Percentiles rank a stretch among this genome's conserved stretches.
phyloP scores from a whole-genome alignment of 2,113 vertebrate species.

The Buteo buteo region DNA sequence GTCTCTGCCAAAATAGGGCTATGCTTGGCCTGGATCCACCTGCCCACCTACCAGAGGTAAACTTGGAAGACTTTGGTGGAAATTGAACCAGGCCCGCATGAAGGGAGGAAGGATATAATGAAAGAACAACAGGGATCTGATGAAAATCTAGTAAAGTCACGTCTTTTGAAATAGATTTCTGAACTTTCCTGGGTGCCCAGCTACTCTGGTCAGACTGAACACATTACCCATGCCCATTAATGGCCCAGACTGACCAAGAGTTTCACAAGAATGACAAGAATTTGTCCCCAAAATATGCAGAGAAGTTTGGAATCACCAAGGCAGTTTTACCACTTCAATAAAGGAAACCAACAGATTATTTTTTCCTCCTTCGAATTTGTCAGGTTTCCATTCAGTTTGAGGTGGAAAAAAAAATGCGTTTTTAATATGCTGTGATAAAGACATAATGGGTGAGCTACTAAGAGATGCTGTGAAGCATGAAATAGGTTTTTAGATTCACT shows the following conservation, averaged over 20 bases:
- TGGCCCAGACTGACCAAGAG: not conserved
- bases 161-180: not conserved
- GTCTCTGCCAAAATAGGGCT: not conserved
- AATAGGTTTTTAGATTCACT: not conserved
- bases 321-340: not conserved
- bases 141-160: not conserved
- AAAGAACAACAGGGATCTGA: not conserved
- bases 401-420: not conserved
- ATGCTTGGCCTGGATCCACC: not conserved
- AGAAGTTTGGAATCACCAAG: not conserved
- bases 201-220: not conserved
- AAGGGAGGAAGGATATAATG: not conserved
- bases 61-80: not conserved
- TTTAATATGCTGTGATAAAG: not conserved
- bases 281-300: not conserved
- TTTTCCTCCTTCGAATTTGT: not conserved
- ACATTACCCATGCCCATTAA: not conserved
- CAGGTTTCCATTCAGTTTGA: not conserved
- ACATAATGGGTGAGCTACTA: not conserved
- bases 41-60: not conserved
- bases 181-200: not conserved
- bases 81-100: not conserved
- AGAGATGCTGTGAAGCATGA: not conserved
- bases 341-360: not conserved
- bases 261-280: not conserved